These are phyloP conservation scores for Stratiomys singularior DNA, from an alignment of 2,888 invertebrate genomes.

Conservation along the genomic window DNA sequence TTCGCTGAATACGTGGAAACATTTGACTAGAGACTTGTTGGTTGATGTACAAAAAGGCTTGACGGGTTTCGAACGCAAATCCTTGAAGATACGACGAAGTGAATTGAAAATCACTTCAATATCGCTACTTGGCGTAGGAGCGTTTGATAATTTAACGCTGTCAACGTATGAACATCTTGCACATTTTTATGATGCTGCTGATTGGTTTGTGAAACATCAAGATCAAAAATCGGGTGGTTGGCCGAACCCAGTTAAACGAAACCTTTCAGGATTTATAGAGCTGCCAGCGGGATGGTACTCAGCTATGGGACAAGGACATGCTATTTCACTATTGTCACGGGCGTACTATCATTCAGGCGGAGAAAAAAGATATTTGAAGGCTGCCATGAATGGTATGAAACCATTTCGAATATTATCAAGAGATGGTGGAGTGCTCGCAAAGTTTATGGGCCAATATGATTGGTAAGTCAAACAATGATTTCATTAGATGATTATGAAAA, in stretches of 20 bases:
- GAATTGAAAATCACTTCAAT: slow-evolving; percentile 71
- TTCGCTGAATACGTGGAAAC: slow-evolving; percentile 74
- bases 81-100: slow-evolving; percentile 61
- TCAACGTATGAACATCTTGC: slow-evolving; percentile 87
- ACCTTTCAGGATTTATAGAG: slow-evolving; percentile 78
- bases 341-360: slow-evolving; percentile 87
- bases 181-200: slow-evolving; percentile 91
- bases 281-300: slow-evolving; percentile 94
- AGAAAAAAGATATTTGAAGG: slow-evolving; percentile 78
- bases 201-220: slow-evolving; percentile 92
- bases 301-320: slow-evolving; percentile 99
- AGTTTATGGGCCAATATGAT: slow-evolving; percentile 84
- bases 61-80: slow-evolving; percentile 66
- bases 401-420: slow-evolving; percentile 79
- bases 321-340: slow-evolving; percentile 91
- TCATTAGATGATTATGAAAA: slow-evolving; percentile 10
- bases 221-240: slow-evolving; percentile 89
- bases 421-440: slow-evolving; percentile 85
- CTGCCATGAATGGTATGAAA: slow-evolving; percentile 82
- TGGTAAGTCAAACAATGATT: slow-evolving; percentile 73
- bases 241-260: slow-evolving; percentile 87
- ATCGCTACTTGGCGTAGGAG: slow-evolving; percentile 76
- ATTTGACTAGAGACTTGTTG: slow-evolving; percentile 85
- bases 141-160: slow-evolving; percentile 80
- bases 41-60: slow-evolving; percentile 93